Evolutionary conservation across 2,888 invertebrate species (phyloP), one percentile per base, ranked within the genome.

Genomic region (Phasia obesa): DNA sequence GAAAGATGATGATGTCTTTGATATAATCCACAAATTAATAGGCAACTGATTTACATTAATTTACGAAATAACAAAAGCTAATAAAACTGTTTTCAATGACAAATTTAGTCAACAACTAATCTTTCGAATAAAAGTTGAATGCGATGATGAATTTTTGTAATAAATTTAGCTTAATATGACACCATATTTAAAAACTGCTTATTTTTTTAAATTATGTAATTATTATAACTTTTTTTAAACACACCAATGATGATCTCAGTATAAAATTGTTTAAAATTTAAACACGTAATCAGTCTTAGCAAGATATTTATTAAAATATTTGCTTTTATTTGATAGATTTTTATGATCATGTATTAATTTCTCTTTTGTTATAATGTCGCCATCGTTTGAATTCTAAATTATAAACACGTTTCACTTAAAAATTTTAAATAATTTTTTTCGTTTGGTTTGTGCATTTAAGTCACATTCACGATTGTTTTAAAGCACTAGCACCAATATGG

Each of bases 321-420:
- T 31, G 42, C 5, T 49, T 47, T 27, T 53, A 47, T 42, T 15
- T 44, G 0, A 44, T 38, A 42, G 3, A 42, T 62, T 62, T 71
- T 35, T 59, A 38, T 59, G 38, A 38, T 35, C 47, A 38, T 75
- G 21, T 35, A 27, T 74, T 60, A 17, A 51, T 57, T 57, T 19
- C 15, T n/a, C 7, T 44, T 23, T 55, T 35, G n/a, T 49, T 64
- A 35, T 53, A 57, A 70, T 81, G 42, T 53, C 21, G 49, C 25
- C 64, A 21, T 38, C 53, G 55, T 25, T 49, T 31, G 4, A 53
- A 62, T 83, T 79, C 31, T 21, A 67, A 83, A 83, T 83, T 75
- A 76, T 76, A 55, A 79, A 83, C 83, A 79, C 75, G 83, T 83
- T 79, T 75, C 38, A 70, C 19, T 62, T 15, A 38, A 31, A 21